Conservation (phyloP, 2,113 vertebrate genomes). For the Corydoras maculifer region DNA sequence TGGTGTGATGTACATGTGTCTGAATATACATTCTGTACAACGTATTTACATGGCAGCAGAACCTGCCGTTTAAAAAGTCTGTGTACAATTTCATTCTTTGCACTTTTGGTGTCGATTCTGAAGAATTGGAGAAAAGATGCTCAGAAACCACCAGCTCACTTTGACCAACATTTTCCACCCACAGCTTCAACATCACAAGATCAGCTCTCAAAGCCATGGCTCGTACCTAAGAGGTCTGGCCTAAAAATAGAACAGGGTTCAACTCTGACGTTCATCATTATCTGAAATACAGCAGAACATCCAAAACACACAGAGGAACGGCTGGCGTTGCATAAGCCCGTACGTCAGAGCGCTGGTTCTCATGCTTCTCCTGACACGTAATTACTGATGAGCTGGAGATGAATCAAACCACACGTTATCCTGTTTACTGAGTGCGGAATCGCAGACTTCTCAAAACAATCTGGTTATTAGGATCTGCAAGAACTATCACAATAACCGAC, state of each 20-base stretch:
- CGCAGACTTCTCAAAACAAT: too few species aligned
- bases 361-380: neutral
- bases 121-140: constrained; percentile 28
- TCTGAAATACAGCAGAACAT: constrained; percentile 3
- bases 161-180: constrained; percentile 42
- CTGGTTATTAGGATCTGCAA: too few species aligned
- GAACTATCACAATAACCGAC: too few species aligned
- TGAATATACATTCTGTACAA: too few species aligned
- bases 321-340: neutral
- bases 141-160: constrained; percentile 26
- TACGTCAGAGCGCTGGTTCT: neutral
- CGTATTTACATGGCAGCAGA: too few species aligned
- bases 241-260: constrained; percentile 35
- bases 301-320: neutral
- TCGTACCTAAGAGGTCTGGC: neutral
- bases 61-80: too few species aligned
- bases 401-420: neutral
- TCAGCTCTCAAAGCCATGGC: neutral
- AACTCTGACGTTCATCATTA: constrained; percentile 18
- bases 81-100: too few species aligned
- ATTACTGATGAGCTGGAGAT: neutral
- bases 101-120: neutral
- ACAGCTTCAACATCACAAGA: constrained; percentile 30
- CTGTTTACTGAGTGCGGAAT: neutral
- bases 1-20: too few species aligned